Evolutionary conservation across 1,140 invertebrate genomes (phyloP).

Genomic region (Euwallacea fornicatus): DNA sequence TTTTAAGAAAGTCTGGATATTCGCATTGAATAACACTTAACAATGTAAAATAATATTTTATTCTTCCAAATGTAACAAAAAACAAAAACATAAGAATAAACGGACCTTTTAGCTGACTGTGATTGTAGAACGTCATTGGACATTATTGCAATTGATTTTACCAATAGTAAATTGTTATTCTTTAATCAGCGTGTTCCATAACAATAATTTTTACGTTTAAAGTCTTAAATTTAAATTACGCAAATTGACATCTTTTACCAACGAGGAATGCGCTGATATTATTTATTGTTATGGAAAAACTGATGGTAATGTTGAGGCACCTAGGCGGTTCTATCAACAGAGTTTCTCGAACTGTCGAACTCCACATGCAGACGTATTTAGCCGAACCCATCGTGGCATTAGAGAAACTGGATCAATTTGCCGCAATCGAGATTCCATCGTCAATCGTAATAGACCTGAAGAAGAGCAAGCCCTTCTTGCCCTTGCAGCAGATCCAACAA

Average conservation of each 20-base stretch:
- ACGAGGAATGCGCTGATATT: not conserved
- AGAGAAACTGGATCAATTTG: conserved; percentile 2
- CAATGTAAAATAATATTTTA: too few relatives aligned
- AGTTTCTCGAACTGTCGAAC: not conserved
- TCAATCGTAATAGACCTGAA: not conserved
- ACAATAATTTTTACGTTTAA: too few relatives aligned
- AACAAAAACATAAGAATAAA: too few relatives aligned
- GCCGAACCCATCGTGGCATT: not conserved
- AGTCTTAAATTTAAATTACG: not conserved
- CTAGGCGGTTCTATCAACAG: not conserved
- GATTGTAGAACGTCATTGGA: too few relatives aligned
- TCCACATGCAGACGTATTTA: not conserved
- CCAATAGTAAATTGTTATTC: too few relatives aligned
- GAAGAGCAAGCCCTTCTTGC: not conserved
- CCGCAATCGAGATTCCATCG: not conserved
- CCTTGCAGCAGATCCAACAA: not conserved
- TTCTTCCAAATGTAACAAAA: too few relatives aligned
- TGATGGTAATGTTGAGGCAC: not conserved
- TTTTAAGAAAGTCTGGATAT: too few relatives aligned
- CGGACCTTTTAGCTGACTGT: too few relatives aligned
- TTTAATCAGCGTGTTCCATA: too few relatives aligned
- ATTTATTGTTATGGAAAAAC: not conserved
- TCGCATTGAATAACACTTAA: too few relatives aligned
- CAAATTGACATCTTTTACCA: not conserved
- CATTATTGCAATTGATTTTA: too few relatives aligned